phyloP scores from a whole-genome alignment of 2,797 vertebrate genomes.

The Tachyglossus aculeatus region DNA sequence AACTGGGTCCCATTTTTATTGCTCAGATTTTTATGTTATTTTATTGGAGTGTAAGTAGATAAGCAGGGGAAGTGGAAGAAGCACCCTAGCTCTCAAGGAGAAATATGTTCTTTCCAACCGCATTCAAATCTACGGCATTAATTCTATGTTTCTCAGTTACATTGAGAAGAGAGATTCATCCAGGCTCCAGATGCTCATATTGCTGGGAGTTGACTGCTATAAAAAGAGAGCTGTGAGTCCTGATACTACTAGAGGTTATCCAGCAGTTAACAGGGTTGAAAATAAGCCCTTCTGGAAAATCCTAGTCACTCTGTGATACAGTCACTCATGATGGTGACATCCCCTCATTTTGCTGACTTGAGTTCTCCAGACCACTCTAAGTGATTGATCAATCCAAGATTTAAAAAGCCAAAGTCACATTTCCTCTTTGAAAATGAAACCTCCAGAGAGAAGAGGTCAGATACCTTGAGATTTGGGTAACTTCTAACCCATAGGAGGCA shows the following conservation, averaged over 20 bases:
- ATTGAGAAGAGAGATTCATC: neutral
- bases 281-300: constrained; percentile 19
- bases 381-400: constrained; percentile 19
- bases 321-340: constrained; percentile 58
- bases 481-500: rapidly evolving
- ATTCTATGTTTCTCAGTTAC: neutral
- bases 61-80: neutral
- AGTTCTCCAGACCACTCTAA: constrained; percentile 15
- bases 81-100: neutral
- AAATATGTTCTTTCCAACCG: neutral
- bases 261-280: neutral
- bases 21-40: constrained; percentile 16
- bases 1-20: neutral
- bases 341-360: constrained; percentile 16
- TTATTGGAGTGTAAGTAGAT: constrained; percentile 13
- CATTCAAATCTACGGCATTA: neutral
- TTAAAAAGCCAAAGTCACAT: neutral
- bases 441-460: neutral
- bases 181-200: neutral
- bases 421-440: neutral
- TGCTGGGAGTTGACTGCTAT: neutral
- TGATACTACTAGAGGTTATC: neutral
- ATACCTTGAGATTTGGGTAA: no score
- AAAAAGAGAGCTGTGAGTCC: neutral
- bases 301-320: constrained; percentile 30